Conservation (phyloP, 2,113 vertebrate genomes). For the Phalacrocorax brasilianus region DNA sequence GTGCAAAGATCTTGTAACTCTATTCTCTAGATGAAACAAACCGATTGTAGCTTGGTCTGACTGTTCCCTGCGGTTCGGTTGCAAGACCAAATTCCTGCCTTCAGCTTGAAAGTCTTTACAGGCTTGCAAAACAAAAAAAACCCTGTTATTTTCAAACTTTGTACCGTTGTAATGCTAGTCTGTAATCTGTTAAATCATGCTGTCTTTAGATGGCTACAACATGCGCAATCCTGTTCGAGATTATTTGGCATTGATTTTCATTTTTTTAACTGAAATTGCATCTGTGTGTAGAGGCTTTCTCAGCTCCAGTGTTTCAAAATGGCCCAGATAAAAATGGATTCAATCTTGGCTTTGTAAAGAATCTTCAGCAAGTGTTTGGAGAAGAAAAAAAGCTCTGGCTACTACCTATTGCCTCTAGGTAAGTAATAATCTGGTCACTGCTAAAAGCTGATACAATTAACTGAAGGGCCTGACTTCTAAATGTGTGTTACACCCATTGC, state of each 20-base stretch:
- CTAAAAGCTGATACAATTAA: not conserved
- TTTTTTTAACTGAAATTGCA: not conserved
- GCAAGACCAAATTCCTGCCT: not conserved
- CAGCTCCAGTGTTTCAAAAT: constrained; percentile 87
- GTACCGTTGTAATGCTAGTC: not conserved
- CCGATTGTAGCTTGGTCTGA: not conserved
- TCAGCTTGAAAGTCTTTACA: not conserved
- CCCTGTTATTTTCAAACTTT: not conserved
- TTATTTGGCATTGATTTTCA: not conserved
- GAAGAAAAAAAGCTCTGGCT: constrained; percentile 90
- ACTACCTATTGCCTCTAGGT: constrained; percentile 91
- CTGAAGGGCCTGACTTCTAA: not conserved
- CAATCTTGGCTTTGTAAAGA: constrained; percentile 86
- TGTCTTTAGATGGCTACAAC: not conserved
- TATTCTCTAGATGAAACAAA: not conserved
- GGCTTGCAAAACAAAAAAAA: not conserved
- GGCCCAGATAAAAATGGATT: constrained; percentile 95
- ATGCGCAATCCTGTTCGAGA: not conserved
- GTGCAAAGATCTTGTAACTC: not conserved
- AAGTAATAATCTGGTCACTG: constrained; percentile 3
- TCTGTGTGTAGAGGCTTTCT: constrained; percentile 88
- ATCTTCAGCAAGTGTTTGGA: constrained; percentile 94
- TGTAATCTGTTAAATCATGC: fast-evolving
- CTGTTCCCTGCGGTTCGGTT: not conserved
- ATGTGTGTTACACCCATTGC: fast-evolving